Evolutionary conservation across 1,140 invertebrate genomes (phyloP), one percentile per base, ranked within the genome.

Genomic region (Lysiphlebus fabarum): DNA sequence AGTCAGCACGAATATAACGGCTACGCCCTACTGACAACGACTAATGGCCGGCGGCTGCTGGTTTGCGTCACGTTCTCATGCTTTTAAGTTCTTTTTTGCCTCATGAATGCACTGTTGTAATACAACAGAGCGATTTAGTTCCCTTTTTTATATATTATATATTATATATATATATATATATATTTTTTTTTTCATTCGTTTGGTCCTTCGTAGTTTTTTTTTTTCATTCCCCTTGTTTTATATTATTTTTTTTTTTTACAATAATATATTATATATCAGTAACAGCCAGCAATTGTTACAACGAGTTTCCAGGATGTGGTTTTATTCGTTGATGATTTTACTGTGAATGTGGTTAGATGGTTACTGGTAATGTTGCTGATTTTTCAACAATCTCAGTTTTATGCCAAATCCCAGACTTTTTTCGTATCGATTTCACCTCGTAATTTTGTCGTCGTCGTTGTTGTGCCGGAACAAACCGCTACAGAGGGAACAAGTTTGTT

Each of bases 11-110:
- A 26, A 26, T 26, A 26, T 49, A 17, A 38, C 48, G 57, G 57
- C 40, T 49, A 58, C 57, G 57, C 57, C 57, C 57, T 58, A n/a
- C 49, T 53, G 38, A 50, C 17, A 4, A 26, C 17, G 17, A 26
- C 47, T 50, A 44, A 37, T 58, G 57, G 57, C 57, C 57, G 41
- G 49, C 40, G 49, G 57, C 57, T 58, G 12, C 57, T 44, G 12
- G 44, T 49, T 58, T 58, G 57, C 57, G 57, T 58, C 57, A 58
- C 57, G 57, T 58, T 58, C 57, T 58, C 57, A 58, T 58, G 38
- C 40, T 51, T 7, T 34, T 53, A 42, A 11, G n/a, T n/a, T 8
- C 41, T 33, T 5, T 34, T 5, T 9, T n/a, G 12, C 51, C 34
- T 37, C 41, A 5, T 37, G n/a, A 53, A 33, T 53, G 37, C 41